A percentile compares a stretch with the other conserved stretches of the same genome.
phyloP scores from a whole-genome alignment of 2,113 vertebrate species.

The Lota lota region DNA sequence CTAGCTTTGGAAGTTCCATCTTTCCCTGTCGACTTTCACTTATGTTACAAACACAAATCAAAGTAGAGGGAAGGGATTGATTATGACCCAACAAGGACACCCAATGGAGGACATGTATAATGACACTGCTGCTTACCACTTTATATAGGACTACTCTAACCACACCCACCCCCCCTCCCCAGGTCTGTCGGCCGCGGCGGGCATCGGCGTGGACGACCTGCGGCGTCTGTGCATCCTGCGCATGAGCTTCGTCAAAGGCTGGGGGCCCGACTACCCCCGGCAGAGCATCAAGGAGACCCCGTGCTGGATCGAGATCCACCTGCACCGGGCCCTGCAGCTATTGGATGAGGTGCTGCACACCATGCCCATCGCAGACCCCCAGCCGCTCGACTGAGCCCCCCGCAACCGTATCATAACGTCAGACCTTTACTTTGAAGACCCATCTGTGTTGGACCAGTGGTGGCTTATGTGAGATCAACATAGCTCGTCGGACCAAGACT shows the following conservation, averaged over 20 bases:
- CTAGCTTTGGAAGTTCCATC: too few relatives aligned
- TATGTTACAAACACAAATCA: too few relatives aligned
- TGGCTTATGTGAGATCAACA: too few relatives aligned
- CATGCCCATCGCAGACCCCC: slow-evolving; percentile 96
- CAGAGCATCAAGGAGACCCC: slow-evolving; percentile 98
- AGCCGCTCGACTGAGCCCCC: slow-evolving; percentile 88
- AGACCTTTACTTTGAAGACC: too few relatives aligned
- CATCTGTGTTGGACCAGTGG: too few relatives aligned
- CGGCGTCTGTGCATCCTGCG: slow-evolving; percentile 92
- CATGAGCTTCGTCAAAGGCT: slow-evolving; percentile 98
- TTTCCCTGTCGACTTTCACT: too few relatives aligned
- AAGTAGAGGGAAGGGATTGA: too few relatives aligned
- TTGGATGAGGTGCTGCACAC: slow-evolving; percentile 97
- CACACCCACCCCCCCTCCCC: not conserved
- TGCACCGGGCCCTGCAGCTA: slow-evolving; percentile 94
- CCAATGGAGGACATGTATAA: too few relatives aligned
- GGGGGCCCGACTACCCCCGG: slow-evolving; percentile 94
- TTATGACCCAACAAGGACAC: too few relatives aligned
- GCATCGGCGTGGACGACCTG: slow-evolving; percentile 94
- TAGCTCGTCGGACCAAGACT: too few relatives aligned
- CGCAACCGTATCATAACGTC: not conserved
- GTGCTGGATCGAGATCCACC: slow-evolving; percentile 97
- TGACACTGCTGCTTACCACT: too few relatives aligned
- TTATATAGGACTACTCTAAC: too few relatives aligned
- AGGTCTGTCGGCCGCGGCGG: slow-evolving; percentile 92